Evolutionary conservation across 1,140 invertebrate genomes (phyloP).

Genomic region (Drosophila orena): DNA sequence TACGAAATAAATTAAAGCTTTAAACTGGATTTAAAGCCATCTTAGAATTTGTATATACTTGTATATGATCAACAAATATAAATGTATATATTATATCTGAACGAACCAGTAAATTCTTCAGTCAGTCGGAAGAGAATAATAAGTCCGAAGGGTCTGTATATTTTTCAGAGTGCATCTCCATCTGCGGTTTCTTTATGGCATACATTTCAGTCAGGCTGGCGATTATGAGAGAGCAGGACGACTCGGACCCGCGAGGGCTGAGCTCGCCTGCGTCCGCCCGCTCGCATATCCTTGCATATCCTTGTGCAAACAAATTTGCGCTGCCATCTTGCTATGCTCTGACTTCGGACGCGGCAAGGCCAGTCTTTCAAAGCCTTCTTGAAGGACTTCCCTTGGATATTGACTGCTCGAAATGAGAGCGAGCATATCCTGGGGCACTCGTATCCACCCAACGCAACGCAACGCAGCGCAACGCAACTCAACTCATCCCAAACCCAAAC

Average conservation of each 20-base stretch:
- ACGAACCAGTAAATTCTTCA: too few species aligned
- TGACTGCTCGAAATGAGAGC: slow-evolving; percentile 56
- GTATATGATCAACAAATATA: too few species aligned
- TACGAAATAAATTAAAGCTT: too few species aligned
- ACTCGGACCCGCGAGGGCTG: slow-evolving; percentile 65
- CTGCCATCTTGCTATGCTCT: slow-evolving; percentile 32
- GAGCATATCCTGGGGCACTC: slow-evolving; percentile 37
- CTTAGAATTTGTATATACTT: too few species aligned
- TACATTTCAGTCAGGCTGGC: slow-evolving; percentile 57
- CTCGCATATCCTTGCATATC: slow-evolving; percentile 56
- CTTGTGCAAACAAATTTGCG: slow-evolving; percentile 65
- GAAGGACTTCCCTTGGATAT: slow-evolving; percentile 71
- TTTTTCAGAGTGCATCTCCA: slow-evolving; percentile 23
- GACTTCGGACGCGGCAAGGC: slow-evolving; percentile 57
- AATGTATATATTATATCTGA: too few species aligned
- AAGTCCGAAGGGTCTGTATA: neutral
- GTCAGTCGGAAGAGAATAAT: too few species aligned
- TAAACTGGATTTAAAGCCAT: too few species aligned
- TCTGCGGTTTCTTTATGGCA: slow-evolving; percentile 51
- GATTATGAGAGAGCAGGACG: slow-evolving; percentile 46
- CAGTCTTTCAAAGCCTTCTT: slow-evolving; percentile 66
- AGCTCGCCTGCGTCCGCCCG: slow-evolving; percentile 36
- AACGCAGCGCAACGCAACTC: too few species aligned
- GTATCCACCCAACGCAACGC: slow-evolving; percentile 8
- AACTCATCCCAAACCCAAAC: neutral